These are phyloP conservation scores for Loris lydekkerianus DNA, from an alignment of 2,797 vertebrate species.

Conservation along the genomic window DNA sequence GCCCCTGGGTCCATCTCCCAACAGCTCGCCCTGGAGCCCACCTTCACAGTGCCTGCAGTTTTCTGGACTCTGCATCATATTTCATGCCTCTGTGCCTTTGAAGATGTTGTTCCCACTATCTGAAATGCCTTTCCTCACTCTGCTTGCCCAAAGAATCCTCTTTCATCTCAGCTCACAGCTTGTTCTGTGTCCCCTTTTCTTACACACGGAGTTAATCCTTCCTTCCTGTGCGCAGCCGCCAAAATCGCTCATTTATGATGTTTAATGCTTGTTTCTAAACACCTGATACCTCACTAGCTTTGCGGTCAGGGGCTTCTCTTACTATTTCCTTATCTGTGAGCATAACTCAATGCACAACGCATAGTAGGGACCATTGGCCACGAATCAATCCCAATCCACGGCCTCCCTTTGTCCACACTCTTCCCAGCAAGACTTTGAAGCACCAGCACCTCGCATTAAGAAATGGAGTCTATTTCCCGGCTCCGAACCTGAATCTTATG, in stretches of 20 bases:
- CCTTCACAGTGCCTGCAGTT: accelerated
- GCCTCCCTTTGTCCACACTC: neutral
- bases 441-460: neutral
- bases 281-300: neutral
- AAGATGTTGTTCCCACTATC: neutral
- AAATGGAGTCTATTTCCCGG: neutral
- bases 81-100: neutral
- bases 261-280: neutral
- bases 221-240: accelerated
- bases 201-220: neutral
- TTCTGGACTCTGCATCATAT: neutral
- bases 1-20: neutral
- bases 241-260: neutral
- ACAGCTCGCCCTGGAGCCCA: accelerated
- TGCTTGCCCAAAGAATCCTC: neutral
- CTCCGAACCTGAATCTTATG: neutral
- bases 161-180: neutral
- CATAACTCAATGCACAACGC: neutral
- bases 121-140: neutral
- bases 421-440: neutral
- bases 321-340: neutral
- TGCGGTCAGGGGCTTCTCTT: no score
- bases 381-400: no score
- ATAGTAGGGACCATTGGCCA: neutral
- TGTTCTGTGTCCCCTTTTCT: neutral